Base-by-base conservation (phyloP, 1,140 invertebrate species). In the Drosophila pseudoananassae region DNA sequence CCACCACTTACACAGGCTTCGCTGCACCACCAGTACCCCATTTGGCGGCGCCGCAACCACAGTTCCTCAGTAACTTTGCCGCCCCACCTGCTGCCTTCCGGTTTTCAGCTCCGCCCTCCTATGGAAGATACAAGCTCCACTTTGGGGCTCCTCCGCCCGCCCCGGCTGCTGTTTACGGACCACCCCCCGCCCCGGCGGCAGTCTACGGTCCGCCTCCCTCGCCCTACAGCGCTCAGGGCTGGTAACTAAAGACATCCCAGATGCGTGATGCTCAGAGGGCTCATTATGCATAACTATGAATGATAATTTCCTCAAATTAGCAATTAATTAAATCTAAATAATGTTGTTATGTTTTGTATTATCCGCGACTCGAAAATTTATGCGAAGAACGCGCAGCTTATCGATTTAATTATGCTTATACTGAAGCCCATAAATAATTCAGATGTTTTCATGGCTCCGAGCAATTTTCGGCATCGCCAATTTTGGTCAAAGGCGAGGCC, bases 271-370 rank as follows among this genome's bases (percentile, higher is more conserved):
- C 12, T 17, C 10, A 3, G 10, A 10, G 33, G 12, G 7, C 46
- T 68, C 10, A 57, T 54, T 71, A 55, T 60, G 55, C 51, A 71
- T 52, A 73, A 61, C 75, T 77, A 74, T 68, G 53, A 65, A 65
- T 82, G 70, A 68, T 74, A 64, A 82, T 81, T 55, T 61, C 59
- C 59, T 54, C 55, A 73, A 73, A 78, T 78, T 64, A 75, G 55
- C 76, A 80, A 85, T 87, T 87, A 85, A 85, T 85, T 81, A 81
- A 77, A 70, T 58, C 59, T 51, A 63, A 71, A 71, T 71, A 71
- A 70, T 71, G 68, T 71, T 71, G 65, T 71, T 71, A 70, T 69
- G 68, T 17, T 51, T 50, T 10, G 68, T 71, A 57, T 71, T 70
- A 70, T 36, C n/a, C 46, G 64, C 53, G 36, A 25, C 29, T 59